Percentiles rank a stretch among this genome's conserved stretches.
Evolutionary conservation across 2,797 vertebrate species (phyloP).

Genomic region (Sebastes cheni): DNA sequence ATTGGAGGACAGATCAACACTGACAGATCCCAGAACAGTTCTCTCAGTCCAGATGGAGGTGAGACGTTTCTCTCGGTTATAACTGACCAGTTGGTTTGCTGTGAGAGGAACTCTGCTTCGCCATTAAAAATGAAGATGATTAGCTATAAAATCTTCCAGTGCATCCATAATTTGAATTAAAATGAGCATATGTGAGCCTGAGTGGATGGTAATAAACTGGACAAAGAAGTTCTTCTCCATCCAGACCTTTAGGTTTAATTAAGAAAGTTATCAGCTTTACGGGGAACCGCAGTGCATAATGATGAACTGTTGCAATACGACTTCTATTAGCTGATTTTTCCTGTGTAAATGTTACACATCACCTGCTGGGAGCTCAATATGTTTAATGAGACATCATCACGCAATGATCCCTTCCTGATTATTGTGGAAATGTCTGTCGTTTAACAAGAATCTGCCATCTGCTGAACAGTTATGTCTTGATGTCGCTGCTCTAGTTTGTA

Average conservation of each 20-base stretch:
- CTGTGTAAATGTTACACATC: constrained; percentile 20
- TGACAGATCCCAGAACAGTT: constrained; percentile 40
- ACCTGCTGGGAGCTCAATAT: constrained; percentile 7
- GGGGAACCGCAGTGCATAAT: not conserved
- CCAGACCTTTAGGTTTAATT: constrained; percentile 16
- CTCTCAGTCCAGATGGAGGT: constrained; percentile 34
- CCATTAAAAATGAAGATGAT: not conserved
- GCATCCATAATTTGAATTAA: not conserved
- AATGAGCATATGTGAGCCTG: not conserved
- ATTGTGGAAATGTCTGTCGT: constrained; percentile 12
- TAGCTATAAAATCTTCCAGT: not conserved
- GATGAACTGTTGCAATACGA: not conserved
- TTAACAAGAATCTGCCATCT: constrained; percentile 22
- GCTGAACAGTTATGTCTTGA: not conserved
- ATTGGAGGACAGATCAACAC: constrained; percentile 45
- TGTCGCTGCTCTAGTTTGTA: not conserved
- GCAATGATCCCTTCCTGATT: constrained; percentile 30
- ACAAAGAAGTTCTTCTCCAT: not conserved
- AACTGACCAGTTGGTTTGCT: not conserved
- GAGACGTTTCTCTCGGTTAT: not conserved
- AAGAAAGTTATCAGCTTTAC: constrained; percentile 5
- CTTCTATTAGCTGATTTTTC: constrained; percentile 2
- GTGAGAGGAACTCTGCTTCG: not conserved
- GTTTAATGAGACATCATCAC: constrained; percentile 22
- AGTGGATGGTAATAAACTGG: not conserved